Percentiles rank a stretch among this genome's conserved stretches.
Conservation (phyloP, 2,888 invertebrate species). For the Unio pictorum region DNA sequence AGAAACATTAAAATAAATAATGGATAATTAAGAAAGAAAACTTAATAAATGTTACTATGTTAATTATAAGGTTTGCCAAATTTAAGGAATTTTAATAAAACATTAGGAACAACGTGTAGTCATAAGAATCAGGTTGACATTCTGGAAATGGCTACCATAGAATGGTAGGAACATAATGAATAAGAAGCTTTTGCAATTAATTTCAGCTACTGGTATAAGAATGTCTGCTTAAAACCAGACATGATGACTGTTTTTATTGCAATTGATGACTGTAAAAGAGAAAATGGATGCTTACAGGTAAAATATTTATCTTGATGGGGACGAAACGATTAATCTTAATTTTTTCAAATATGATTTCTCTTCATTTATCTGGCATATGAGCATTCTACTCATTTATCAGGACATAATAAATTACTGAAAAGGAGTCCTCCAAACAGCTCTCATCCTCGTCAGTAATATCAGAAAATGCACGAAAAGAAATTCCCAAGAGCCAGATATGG, state of each 20-base stretch:
- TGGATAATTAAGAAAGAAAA: not conserved
- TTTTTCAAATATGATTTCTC: too few relatives aligned
- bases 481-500: too few relatives aligned
- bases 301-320: not conserved
- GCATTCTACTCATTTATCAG: too few relatives aligned
- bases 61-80: not conserved
- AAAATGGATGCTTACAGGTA: conserved; percentile 68
- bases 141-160: not conserved
- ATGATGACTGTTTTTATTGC: conserved; percentile 68
- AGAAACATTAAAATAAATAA: not conserved
- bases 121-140: not conserved
- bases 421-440: not conserved
- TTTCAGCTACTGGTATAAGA: conserved; percentile 68
- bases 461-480: too few relatives aligned
- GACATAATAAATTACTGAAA: not conserved
- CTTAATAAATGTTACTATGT: not conserved
- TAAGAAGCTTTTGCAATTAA: not conserved
- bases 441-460: too few relatives aligned
- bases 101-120: not conserved
- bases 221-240: conserved; percentile 64
- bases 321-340: too few relatives aligned
- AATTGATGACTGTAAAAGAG: conserved; percentile 58
- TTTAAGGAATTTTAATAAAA: not conserved
- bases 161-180: not conserved
- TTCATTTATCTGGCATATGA: too few relatives aligned